Conservation (phyloP, 2,797 vertebrate species). For the Halcyon chelicuti region DNA sequence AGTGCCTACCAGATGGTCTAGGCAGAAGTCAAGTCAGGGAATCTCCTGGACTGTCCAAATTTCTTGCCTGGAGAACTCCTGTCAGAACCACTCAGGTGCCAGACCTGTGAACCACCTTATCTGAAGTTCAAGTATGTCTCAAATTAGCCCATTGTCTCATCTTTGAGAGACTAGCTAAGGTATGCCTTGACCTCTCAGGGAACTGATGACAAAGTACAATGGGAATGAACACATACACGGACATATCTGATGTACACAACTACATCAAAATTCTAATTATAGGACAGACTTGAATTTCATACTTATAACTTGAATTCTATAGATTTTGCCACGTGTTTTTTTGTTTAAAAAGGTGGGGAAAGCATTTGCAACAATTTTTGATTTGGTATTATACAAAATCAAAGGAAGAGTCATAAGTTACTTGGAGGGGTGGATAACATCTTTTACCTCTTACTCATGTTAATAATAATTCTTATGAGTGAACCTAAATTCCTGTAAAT, state of each 20-base stretch:
- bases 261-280: not conserved
- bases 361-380: not conserved
- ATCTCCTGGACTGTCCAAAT: not conserved
- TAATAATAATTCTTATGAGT: not conserved
- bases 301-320: not conserved
- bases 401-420: not conserved
- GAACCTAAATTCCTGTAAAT: not conserved
- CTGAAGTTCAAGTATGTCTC: not conserved
- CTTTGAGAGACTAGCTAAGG: accelerated
- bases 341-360: not conserved
- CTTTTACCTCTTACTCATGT: not conserved
- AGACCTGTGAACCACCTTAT: not conserved
- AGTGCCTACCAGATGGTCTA: not conserved
- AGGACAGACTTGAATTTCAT: not conserved
- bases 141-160: not conserved
- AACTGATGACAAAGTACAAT: not conserved
- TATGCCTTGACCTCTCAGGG: not conserved
- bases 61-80: not conserved
- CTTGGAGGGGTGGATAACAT: not conserved
- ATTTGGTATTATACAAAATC: not conserved
- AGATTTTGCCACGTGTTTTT: accelerated
- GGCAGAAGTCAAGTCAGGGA: accelerated
- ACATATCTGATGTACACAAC: not conserved
- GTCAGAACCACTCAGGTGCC: not conserved
- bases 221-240: not conserved